A percentile compares a stretch with the other conserved stretches of the same genome.
These are phyloP conservation scores for Atrichornis clamosus DNA, from an alignment of 2,113 vertebrate genomes.

Conservation along the genomic window DNA sequence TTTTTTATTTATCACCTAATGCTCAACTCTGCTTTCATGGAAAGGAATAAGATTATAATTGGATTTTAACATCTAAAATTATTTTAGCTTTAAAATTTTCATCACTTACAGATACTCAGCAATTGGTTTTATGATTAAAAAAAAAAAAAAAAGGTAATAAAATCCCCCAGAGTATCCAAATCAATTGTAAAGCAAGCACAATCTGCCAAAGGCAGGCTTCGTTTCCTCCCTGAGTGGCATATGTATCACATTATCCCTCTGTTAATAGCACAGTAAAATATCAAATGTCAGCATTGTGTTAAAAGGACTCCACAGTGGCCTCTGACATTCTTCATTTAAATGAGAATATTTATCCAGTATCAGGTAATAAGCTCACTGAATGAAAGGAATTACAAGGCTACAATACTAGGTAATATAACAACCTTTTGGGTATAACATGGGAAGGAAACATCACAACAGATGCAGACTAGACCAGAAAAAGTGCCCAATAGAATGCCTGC, in stretches of 20 bases:
- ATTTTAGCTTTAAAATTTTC: neutral
- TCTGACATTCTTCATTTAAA: constrained; percentile 7
- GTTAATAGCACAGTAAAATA: constrained; percentile 25
- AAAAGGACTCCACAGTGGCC: neutral
- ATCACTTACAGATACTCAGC: neutral
- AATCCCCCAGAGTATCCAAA: neutral
- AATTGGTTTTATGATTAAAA: neutral
- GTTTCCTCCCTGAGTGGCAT: neutral
- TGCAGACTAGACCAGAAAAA: neutral
- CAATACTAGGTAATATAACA: neutral
- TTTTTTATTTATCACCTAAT: neutral
- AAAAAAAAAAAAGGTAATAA: neutral
- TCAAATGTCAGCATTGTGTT: neutral
- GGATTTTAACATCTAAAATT: neutral
- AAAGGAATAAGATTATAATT: neutral
- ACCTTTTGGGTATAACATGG: neutral
- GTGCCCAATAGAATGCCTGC: neutral
- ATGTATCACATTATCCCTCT: neutral
- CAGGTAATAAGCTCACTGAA: neutral
- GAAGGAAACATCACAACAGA: neutral
- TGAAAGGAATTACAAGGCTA: neutral
- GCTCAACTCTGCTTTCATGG: neutral
- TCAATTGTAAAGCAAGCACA: neutral
- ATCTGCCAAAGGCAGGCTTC: neutral
- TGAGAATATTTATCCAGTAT: neutral